A percentile compares a stretch with the other conserved stretches of the same genome.
phyloP scores from a whole-genome alignment of 2,113 vertebrate genomes.

The Hassar affinis region DNA sequence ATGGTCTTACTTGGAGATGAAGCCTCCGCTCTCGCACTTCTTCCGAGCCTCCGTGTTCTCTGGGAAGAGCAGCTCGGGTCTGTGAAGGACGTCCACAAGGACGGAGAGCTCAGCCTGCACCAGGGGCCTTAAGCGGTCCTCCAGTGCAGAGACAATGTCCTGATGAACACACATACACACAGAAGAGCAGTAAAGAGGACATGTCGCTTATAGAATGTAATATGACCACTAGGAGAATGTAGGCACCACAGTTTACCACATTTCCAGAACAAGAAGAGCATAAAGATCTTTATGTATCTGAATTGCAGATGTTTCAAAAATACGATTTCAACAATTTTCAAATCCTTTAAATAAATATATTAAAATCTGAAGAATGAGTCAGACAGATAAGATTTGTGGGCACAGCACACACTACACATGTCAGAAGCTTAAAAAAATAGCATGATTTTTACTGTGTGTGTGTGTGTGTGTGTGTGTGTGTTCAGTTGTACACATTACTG shows the following conservation, averaged over 20 bases:
- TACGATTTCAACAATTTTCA: background rate
- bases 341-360: background rate
- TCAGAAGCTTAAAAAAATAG: background rate
- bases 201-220: background rate
- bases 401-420: background rate
- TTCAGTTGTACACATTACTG: background rate
- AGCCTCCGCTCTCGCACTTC: slow-evolving; percentile 96
- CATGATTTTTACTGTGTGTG: too few relatives aligned
- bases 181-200: background rate
- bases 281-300: background rate
- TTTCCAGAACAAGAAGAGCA: background rate
- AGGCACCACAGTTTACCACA: background rate
- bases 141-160: slow-evolving; percentile 95
- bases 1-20: slow-evolving; percentile 91
- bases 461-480: background rate
- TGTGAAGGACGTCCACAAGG: slow-evolving; percentile 95
- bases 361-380: background rate
- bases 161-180: slow-evolving; percentile 54
- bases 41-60: slow-evolving; percentile 93
- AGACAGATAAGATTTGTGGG: background rate
- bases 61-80: slow-evolving; percentile 93
- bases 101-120: slow-evolving; percentile 95
- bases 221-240: background rate
- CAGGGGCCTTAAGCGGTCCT: slow-evolving; percentile 90
- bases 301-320: background rate